Percentiles rank a stretch among this genome's conserved stretches.
Conservation (phyloP, 2,888 invertebrate genomes). For the Leucophenga maculata region DNA sequence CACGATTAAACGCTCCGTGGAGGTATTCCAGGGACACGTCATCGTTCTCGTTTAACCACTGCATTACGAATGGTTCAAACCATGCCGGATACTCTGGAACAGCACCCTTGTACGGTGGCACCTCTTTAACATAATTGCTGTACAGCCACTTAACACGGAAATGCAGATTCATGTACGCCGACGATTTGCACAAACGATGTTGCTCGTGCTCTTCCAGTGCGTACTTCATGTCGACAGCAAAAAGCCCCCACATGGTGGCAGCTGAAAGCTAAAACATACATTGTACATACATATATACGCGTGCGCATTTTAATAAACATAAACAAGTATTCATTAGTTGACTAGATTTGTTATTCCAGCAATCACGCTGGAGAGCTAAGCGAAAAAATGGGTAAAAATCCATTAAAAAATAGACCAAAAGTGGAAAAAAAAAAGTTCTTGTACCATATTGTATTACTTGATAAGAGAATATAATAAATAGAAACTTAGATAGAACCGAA, state of each 20-base stretch:
- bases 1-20: slow-evolving; percentile 97
- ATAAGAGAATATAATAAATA: too few species aligned
- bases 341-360: too few species aligned
- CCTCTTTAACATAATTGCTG: slow-evolving; percentile 97
- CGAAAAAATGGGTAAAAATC: too few species aligned
- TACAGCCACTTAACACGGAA: slow-evolving; percentile 99
- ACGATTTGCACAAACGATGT: slow-evolving; percentile 95
- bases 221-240: slow-evolving; percentile 97
- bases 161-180: slow-evolving; percentile 99
- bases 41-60: slow-evolving; percentile 99
- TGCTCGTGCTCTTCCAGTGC: slow-evolving; percentile 98
- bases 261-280: slow-evolving; percentile 85
- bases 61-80: slow-evolving; percentile 99
- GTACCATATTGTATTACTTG: too few species aligned
- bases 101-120: slow-evolving; percentile 95
- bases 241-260: slow-evolving; percentile 97
- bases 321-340: too few species aligned
- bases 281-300: background rate
- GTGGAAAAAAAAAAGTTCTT: too few species aligned
- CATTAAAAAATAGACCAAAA: too few species aligned
- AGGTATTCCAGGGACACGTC: slow-evolving; percentile 99
- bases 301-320: too few species aligned
- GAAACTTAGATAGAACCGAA: too few species aligned
- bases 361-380: too few species aligned
- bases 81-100: slow-evolving; percentile 99